A percentile compares a stretch with the other conserved stretches of the same genome.
Conservation (phyloP, 2,113 vertebrate genomes). For the Aptenodytes forsteri region DNA sequence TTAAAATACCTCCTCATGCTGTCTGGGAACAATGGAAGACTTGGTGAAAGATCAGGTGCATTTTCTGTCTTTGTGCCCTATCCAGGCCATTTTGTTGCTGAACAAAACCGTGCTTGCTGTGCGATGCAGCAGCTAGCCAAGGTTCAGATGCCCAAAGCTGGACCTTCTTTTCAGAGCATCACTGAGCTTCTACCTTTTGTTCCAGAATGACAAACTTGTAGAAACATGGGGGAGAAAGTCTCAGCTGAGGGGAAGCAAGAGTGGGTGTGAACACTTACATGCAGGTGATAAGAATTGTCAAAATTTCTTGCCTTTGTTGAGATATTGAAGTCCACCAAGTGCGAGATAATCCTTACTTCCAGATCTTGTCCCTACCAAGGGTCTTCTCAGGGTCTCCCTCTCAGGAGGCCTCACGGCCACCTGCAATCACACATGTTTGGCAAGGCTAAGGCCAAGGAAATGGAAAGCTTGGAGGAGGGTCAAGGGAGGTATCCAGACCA, state of each 20-base stretch:
- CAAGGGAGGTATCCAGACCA: background rate
- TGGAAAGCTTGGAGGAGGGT: background rate
- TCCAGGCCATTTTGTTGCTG: background rate
- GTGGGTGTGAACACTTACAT: background rate
- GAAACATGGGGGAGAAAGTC: background rate
- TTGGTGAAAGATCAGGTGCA: background rate
- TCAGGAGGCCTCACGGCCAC: fast-evolving
- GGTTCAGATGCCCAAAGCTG: background rate
- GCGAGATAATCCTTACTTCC: background rate
- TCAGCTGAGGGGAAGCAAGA: background rate
- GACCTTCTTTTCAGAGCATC: background rate
- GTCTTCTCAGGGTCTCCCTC: background rate
- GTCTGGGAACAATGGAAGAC: conserved; percentile 32
- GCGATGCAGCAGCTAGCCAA: background rate
- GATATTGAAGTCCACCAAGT: background rate
- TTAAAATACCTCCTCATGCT: conserved; percentile 29
- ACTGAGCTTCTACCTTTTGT: background rate
- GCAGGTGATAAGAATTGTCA: background rate
- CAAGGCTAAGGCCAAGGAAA: background rate
- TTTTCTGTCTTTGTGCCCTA: conserved; percentile 5
- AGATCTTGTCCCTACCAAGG: background rate
- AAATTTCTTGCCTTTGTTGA: background rate
- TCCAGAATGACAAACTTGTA: background rate
- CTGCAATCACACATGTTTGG: background rate
- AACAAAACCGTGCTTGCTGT: background rate